phyloP scores from a whole-genome alignment of 1,140 invertebrate genomes.

The Drosophila pruinosa region DNA sequence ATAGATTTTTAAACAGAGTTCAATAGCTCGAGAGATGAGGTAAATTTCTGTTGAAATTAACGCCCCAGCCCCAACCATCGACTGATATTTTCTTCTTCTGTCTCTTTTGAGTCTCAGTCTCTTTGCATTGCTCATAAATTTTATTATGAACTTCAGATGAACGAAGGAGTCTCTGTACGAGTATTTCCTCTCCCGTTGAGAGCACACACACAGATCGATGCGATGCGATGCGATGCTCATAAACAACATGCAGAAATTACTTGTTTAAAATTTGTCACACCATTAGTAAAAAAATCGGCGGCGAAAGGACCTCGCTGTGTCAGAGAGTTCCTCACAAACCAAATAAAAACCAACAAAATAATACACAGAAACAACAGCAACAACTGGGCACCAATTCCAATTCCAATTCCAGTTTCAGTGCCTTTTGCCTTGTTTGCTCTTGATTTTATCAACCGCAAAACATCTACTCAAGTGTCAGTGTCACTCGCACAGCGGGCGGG shows the following conservation, averaged over 20 bases:
- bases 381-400: conserved; percentile 24
- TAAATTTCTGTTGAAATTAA: conserved; percentile 42
- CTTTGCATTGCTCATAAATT: conserved; percentile 75
- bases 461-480: conserved; percentile 81
- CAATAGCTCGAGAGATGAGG: conserved; percentile 42
- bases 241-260: conserved; percentile 82
- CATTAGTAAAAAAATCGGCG: conserved; percentile 76
- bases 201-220: conserved; percentile 24
- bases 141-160: conserved; percentile 65
- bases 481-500: conserved; percentile 75
- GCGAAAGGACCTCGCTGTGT: conserved; percentile 74
- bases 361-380: background rate
- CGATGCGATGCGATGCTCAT: conserved; percentile 67
- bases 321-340: conserved; percentile 12
- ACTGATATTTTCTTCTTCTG: conserved; percentile 34
- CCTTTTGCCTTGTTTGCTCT: conserved; percentile 69
- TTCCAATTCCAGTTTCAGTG: background rate
- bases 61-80: conserved; percentile 37
- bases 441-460: conserved; percentile 82
- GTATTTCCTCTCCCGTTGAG: conserved; percentile 59
- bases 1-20: conserved; percentile 77
- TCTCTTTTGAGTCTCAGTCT: conserved; percentile 8
- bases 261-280: conserved; percentile 82
- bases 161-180: conserved; percentile 21
- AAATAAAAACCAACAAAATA: background rate